A percentile compares a stretch with the other conserved stretches of the same genome.
These are phyloP conservation scores for Pempheris klunzingeri DNA, from an alignment of 2,797 vertebrate genomes.

Conservation along the genomic window DNA sequence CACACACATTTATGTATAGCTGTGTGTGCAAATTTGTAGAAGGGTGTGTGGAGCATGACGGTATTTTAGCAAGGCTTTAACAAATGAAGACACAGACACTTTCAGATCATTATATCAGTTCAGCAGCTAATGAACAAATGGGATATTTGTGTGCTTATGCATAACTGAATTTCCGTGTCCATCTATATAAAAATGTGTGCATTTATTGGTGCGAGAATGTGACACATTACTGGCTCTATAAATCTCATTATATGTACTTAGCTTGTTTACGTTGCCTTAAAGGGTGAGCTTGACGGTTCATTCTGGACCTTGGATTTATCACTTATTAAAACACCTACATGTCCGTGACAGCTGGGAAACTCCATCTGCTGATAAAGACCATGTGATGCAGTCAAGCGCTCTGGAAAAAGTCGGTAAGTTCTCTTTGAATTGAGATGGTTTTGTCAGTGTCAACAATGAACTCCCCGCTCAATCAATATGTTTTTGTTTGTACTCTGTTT, in stretches of 20 bases:
- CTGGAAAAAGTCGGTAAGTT: not conserved
- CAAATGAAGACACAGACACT: no score
- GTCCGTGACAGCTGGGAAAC: not conserved
- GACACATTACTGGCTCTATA: not conserved
- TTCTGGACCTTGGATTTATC: not conserved
- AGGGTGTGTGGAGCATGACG: slow-evolving; percentile 36
- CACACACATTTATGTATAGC: slow-evolving; percentile 9
- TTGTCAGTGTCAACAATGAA: not conserved
- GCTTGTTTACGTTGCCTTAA: not conserved
- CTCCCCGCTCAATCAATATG: not conserved
- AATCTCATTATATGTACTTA: not conserved
- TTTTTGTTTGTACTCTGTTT: not conserved
- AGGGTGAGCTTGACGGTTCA: not conserved
- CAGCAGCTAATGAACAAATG: slow-evolving; percentile 40
- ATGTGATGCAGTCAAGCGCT: not conserved
- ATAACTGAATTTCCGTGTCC: slow-evolving; percentile 2
- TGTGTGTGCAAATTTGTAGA: slow-evolving; percentile 35
- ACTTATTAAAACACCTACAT: not conserved
- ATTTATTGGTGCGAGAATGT: slow-evolving; percentile 1
- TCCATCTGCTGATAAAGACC: not conserved
- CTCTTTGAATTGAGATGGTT: not conserved
- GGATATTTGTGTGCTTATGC: not conserved
- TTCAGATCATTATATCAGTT: slow-evolving; percentile 31
- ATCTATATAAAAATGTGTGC: not conserved
- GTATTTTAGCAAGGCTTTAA: slow-evolving; percentile 35